phyloP scores from a whole-genome alignment of 2,113 vertebrate species.

The Lycaon pictus region DNA sequence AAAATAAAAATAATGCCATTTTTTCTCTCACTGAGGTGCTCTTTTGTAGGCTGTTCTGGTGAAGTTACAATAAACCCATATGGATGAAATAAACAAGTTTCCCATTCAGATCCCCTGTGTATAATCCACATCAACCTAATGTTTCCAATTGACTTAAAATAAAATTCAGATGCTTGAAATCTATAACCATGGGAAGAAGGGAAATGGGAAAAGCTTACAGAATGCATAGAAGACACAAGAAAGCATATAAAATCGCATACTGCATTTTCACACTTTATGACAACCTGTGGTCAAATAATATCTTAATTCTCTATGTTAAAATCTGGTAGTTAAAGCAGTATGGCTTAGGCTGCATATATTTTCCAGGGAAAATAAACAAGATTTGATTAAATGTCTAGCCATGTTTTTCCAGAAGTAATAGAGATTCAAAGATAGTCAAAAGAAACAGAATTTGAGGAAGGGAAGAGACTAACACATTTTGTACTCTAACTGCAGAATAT shows the following conservation, averaged over 20 bases:
- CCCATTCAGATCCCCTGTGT: slow-evolving; percentile 68
- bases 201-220: background rate
- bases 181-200: slow-evolving; percentile 42
- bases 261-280: slow-evolving; percentile 52
- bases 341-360: slow-evolving; percentile 36
- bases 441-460: background rate
- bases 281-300: slow-evolving; percentile 60
- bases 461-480: background rate
- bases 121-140: slow-evolving; percentile 72
- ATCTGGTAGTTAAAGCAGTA: slow-evolving; percentile 38
- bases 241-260: background rate
- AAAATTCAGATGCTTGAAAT: slow-evolving; percentile 78
- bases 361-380: slow-evolving; percentile 6
- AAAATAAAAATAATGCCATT: slow-evolving; percentile 66
- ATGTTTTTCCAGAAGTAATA: background rate
- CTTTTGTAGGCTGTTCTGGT: slow-evolving; percentile 74
- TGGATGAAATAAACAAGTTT: slow-evolving; percentile 76
- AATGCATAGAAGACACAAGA: slow-evolving; percentile 55
- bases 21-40: slow-evolving; percentile 55
- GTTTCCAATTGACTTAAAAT: slow-evolving; percentile 80
- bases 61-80: slow-evolving; percentile 76
- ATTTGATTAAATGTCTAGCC: background rate
- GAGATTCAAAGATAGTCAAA: background rate
- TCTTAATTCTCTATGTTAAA: slow-evolving; percentile 65
- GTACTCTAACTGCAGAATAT: background rate